Conservation (phyloP, 2,113 vertebrate species). For the Bothrops jararaca region DNA sequence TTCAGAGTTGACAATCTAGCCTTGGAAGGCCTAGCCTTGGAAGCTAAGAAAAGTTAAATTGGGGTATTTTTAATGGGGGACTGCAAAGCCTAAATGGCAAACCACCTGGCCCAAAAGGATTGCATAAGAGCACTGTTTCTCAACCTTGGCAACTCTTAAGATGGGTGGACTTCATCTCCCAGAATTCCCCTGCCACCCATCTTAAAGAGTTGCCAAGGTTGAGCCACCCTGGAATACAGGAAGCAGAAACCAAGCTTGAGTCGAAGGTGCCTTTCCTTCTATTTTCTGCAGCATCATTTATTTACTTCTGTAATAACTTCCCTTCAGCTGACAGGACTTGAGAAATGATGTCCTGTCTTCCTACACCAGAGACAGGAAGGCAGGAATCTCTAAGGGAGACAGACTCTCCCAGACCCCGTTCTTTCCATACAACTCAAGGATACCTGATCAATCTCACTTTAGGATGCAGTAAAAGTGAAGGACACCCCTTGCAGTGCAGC, state of each 20-base stretch:
- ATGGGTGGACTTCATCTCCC: background rate
- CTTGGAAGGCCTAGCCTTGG: too few species aligned
- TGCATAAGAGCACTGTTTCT: background rate
- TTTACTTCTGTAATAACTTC: background rate
- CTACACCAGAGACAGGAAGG: background rate
- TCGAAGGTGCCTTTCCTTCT: background rate
- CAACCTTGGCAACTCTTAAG: background rate
- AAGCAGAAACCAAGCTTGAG: background rate
- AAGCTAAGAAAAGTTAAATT: too few species aligned
- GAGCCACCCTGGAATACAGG: background rate
- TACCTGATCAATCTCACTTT: background rate
- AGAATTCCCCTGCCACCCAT: background rate
- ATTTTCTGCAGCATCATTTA: background rate
- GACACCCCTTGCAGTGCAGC: too few species aligned
- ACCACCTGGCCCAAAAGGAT: background rate
- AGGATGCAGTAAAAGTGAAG: background rate
- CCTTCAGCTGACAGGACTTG: background rate
- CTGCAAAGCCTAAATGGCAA: background rate
- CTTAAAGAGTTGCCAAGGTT: background rate
- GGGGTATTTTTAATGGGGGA: too few species aligned
- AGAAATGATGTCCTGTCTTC: background rate
- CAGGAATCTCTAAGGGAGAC: background rate
- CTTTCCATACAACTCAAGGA: background rate
- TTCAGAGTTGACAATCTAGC: too few species aligned
- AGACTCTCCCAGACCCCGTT: background rate